phyloP scores from a whole-genome alignment of 2,113 vertebrate genomes.

The Balaeniceps rex region DNA sequence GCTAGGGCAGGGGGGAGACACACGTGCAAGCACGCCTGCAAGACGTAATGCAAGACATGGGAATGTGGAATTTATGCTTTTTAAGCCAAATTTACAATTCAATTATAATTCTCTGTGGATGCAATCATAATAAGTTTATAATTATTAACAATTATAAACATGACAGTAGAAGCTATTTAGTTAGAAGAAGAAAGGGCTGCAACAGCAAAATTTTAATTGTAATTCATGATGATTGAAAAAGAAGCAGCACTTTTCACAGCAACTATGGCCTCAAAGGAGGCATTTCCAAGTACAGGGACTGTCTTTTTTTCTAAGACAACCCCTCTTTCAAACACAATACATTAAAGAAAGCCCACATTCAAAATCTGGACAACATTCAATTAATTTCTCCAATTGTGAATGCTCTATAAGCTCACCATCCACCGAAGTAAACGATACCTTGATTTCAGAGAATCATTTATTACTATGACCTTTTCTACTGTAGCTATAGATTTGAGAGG shows the following conservation, averaged over 20 bases:
- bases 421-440: neutral
- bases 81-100: neutral
- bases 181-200: neutral
- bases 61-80: neutral
- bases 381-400: neutral
- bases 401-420: neutral
- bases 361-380: neutral
- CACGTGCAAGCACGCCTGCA: neutral
- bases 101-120: neutral
- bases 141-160: slow-evolving; percentile 31
- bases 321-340: neutral
- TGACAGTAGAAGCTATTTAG: neutral
- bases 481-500: neutral
- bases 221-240: neutral
- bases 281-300: neutral
- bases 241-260: neutral
- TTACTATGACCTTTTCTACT: neutral
- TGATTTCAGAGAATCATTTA: neutral
- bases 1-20: neutral
- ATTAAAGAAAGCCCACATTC: neutral
- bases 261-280: neutral
- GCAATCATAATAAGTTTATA: neutral
- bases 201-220: neutral
- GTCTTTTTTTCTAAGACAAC: neutral
- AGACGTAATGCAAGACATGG: rapidly evolving